Conservation (phyloP, 2,888 invertebrate species). For the Synanthedon vespiformis region DNA sequence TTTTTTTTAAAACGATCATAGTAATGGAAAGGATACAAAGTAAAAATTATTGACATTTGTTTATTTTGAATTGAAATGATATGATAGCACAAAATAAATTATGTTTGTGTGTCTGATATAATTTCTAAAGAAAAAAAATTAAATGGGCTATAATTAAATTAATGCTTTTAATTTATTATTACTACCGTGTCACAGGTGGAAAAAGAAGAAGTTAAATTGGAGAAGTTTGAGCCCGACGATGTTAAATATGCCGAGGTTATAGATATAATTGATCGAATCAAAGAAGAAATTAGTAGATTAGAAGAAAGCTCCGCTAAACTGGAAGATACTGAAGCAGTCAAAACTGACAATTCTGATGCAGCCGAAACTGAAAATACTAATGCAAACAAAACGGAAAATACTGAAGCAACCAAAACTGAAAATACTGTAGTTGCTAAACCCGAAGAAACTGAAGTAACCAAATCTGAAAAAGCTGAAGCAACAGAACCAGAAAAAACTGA, state of each 20-base stretch:
- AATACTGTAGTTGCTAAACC: conserved; percentile 10
- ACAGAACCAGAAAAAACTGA: conserved; percentile 16
- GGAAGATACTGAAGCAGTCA: neutral
- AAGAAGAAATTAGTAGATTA: conserved; percentile 51
- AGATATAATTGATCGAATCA: conserved; percentile 49
- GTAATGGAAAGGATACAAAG: too few relatives aligned
- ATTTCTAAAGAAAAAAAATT: too few relatives aligned
- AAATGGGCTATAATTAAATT: too few relatives aligned
- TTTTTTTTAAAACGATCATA: too few relatives aligned
- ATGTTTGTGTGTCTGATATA: too few relatives aligned
- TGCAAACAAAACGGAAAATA: too few relatives aligned
- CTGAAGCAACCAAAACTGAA: conserved; percentile 2
- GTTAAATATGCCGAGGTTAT: conserved; percentile 43
- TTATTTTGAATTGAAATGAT: too few relatives aligned
- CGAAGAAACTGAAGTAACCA: conserved; percentile 8
- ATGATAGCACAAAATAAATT: too few relatives aligned
- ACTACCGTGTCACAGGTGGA: conserved; percentile 22
- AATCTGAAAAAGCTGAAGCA: conserved; percentile 2
- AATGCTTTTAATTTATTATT: neutral
- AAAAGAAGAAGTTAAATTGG: conserved; percentile 42
- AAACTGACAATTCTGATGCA: too few relatives aligned
- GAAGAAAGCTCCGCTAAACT: conserved; percentile 37
- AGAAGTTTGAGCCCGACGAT: conserved; percentile 47
- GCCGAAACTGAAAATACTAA: too few relatives aligned
- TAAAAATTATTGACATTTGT: too few relatives aligned